Evolutionary conservation across 2,113 vertebrate species (phyloP), one percentile per base, ranked within the genome.

Genomic region (Corythornis cristatus): DNA sequence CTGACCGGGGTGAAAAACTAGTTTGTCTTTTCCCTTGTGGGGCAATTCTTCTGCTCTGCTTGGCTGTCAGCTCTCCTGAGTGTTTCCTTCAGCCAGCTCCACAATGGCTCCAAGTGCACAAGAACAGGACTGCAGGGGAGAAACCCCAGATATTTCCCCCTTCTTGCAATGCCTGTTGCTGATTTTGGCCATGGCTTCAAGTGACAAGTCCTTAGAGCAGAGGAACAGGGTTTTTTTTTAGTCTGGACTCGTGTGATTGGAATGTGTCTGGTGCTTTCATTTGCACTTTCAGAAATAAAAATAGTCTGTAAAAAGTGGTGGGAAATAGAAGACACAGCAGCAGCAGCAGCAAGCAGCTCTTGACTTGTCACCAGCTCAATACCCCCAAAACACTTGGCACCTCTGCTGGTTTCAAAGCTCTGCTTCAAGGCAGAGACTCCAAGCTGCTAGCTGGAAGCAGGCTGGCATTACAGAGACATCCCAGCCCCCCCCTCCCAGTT

Each of bases 31-130:
- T 96, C 92, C 95, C 94, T 94, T 88, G 96, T 93, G 93, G 82
- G 94, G 45, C 70, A 83, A 91, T 94, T 95, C 93, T 97, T 98
- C 96, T 94, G 66, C 95, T 97, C 96, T 22, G 54, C 21, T 97
- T 97, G 94, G 70, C 97, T 97, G 96, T 97, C 97, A 97, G 88
- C 67, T 96, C 96, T 89, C 71, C 86, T 97, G 95, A 97, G 89
- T 0, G 6, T 86, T 78, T 31, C 61, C 26, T 57, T 92, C 93
- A 95, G 81, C 83, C 12, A 18, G n/a, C 83, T 77, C 87, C 94
- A 96, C 94, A 96, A 90, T 86, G 90, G 90, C 93, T 89, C 89
- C 15, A 31, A 82, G 51, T 22, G 43, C 5, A 2, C 48, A 23
- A 62, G 56, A 31, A 3, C 40, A 53, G 11, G 79, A 29, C 70